These are phyloP conservation scores for Eubasilissa splendida DNA, from an alignment of 2,888 invertebrate species.

Conservation along the genomic window DNA sequence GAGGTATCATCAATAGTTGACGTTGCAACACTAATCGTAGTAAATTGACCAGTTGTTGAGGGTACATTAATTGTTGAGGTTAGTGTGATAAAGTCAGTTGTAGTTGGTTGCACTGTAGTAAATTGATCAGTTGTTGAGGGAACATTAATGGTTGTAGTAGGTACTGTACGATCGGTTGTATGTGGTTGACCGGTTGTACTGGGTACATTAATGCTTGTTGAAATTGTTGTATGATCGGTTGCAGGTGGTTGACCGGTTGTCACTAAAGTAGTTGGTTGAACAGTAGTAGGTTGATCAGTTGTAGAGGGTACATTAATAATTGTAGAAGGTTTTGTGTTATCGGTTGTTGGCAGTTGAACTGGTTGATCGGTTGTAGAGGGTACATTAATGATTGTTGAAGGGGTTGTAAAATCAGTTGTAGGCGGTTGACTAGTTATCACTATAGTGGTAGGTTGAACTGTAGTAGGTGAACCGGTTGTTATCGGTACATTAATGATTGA, in stretches of 20 bases:
- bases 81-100: neutral
- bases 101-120: neutral
- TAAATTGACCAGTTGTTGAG: neutral
- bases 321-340: neutral
- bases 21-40: no score
- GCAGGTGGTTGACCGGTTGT: neutral
- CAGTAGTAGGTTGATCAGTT: neutral
- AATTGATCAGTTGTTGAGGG: neutral
- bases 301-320: neutral
- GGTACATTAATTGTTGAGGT: neutral
- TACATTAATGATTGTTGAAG: neutral
- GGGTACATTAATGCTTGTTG: neutral
- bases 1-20: no score
- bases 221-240: neutral
- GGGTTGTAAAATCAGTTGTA: no score
- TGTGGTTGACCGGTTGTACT: neutral
- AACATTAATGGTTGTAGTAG: neutral
- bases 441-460: no score
- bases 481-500: no score
- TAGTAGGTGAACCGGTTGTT: no score
- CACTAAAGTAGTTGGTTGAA: neutral
- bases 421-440: no score
- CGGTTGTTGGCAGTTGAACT: neutral
- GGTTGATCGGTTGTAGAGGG: neutral
- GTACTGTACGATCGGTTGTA: neutral